Evolutionary conservation across 2,113 vertebrate species (phyloP).

Genomic region (Alexandromys fortis): DNA sequence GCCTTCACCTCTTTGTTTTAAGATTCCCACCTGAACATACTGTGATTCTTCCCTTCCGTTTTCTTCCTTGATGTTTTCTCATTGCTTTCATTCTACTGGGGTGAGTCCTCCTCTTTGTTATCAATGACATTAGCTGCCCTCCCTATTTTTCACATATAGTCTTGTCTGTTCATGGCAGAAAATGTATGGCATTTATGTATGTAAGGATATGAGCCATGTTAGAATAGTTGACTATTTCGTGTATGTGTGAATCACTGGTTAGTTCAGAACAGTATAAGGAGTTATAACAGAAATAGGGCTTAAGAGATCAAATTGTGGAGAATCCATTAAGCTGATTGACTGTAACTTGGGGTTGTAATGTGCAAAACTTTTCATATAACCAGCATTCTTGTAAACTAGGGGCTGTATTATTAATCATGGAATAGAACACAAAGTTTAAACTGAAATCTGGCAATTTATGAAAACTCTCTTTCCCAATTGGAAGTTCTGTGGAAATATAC

Average conservation of each 20-base stretch:
- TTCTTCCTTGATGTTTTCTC: not conserved
- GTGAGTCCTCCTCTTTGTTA: not conserved
- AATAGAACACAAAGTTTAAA: constrained; percentile 61
- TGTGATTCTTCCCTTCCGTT: not conserved
- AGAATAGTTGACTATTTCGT: constrained; percentile 38
- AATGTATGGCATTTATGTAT: not conserved
- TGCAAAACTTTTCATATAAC: constrained; percentile 69
- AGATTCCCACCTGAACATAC: not conserved
- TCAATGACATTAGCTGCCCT: not conserved
- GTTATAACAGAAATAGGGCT: constrained; percentile 62
- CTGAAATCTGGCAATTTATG: constrained; percentile 45
- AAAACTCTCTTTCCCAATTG: not conserved
- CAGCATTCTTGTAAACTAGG: constrained; percentile 42
- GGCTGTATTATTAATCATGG: constrained; percentile 53
- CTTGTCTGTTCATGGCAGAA: not conserved
- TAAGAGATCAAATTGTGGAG: constrained; percentile 70
- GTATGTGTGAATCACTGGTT: constrained; percentile 41
- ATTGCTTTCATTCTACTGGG: not conserved
- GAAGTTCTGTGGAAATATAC: not conserved
- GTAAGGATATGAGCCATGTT: constrained; percentile 55
- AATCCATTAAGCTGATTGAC: constrained; percentile 74
- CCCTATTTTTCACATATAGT: not conserved
- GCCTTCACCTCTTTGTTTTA: not conserved
- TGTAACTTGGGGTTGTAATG: constrained; percentile 64
- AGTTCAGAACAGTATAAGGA: constrained; percentile 45